Base-by-base conservation (phyloP, 1,140 invertebrate genomes). In the Campoletis sonorensis region DNA sequence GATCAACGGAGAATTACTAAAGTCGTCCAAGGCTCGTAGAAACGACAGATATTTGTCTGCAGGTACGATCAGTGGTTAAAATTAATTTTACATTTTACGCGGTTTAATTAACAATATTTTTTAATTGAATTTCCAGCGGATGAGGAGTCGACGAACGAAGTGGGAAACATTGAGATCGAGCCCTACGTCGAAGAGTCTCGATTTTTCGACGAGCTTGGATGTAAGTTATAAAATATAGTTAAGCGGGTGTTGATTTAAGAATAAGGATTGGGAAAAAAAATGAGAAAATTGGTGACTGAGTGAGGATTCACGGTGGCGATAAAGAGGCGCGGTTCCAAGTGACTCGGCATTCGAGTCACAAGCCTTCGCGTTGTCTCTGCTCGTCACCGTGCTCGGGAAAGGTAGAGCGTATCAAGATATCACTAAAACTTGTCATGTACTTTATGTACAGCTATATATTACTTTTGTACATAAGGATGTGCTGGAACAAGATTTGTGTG, bases 201-300 rank as follows among this genome's bases (percentile, higher is more conserved):
- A 84, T 94, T 94, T 82, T 93, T 94, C 85, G 93, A 93, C 80
- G 93, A 93, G 84, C 89, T 94, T 79, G 93, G 93, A 87, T 82
- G 93, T 94, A 89, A 94, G 93, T 93, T 88, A 45, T 45, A 11
- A 45, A 45, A 13, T 8, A 45, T 1, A 13, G 40, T 11, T 10
- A 45, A 45, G 7, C 40, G 8, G 13, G 8, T 45, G 8, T 10
- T 13, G 40, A 45, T n/a, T n/a, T n/a, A n/a, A n/a, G n/a, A n/a
- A n/a, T n/a, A n/a, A n/a, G n/a, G n/a, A n/a, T n/a, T n/a, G 40
- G 8, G 2, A 45, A 11, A 13, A 61, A 30, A 80, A 33, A 67
- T 75, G 75, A 16, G 23, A 51, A 70, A 61, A 79, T 72, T 75
- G 33, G 51, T 82, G 64, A 77, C 37, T 64, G 18, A 10, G 16